Evolutionary conservation across 2,113 vertebrate genomes (phyloP).

Genomic region (Rhinopomastus cyanomelas): DNA sequence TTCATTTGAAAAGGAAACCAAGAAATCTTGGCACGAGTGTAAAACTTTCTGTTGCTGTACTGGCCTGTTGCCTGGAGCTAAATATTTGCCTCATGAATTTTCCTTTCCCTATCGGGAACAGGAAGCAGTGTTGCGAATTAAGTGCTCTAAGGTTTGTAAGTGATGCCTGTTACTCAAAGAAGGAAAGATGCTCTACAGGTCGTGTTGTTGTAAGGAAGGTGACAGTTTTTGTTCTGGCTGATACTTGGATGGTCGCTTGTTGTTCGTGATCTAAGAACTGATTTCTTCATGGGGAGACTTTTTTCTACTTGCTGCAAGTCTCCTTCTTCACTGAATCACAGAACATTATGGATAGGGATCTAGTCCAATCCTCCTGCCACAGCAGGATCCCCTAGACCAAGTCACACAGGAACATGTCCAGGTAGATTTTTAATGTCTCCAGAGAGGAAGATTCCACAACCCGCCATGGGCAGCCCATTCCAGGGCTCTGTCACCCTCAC

Average conservation of each 20-base stretch:
- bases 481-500: too few species aligned
- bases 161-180: conserved; percentile 43
- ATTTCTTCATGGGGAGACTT: not conserved
- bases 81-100: conserved; percentile 78
- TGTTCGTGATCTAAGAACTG: not conserved
- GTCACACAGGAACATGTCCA: too few species aligned
- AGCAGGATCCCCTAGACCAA: too few species aligned
- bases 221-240: not conserved
- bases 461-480: too few species aligned
- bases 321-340: too few species aligned
- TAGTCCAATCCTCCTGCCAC: too few species aligned
- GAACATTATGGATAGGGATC: too few species aligned
- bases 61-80: conserved; percentile 76
- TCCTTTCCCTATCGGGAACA: conserved; percentile 75
- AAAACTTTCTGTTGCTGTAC: conserved; percentile 77
- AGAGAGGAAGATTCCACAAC: too few species aligned
- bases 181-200: not conserved
- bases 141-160: conserved; percentile 73
- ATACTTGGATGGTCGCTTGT: not conserved
- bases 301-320: not conserved
- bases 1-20: conserved; percentile 79
- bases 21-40: conserved; percentile 75
- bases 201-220: not conserved
- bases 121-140: conserved; percentile 76
- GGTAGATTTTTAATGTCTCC: too few species aligned